A percentile compares a stretch with the other conserved stretches of the same genome.
Evolutionary conservation across 2,797 vertebrate genomes (phyloP).

Genomic region (Serranus cabrilla): DNA sequence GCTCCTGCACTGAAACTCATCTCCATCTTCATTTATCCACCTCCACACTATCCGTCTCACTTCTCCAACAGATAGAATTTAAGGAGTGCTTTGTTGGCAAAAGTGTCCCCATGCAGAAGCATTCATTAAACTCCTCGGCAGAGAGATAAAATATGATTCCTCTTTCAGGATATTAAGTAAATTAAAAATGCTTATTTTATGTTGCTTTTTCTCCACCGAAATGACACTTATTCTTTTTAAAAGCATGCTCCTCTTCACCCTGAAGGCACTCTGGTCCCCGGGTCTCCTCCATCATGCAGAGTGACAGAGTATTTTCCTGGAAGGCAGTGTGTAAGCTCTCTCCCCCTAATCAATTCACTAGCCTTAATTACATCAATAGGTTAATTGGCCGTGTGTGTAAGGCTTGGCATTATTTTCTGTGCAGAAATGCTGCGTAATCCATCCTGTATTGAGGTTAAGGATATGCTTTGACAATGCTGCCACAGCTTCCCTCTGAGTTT

Average conservation of each 20-base stretch:
- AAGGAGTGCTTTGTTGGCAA: conserved; percentile 76
- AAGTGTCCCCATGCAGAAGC: conserved; percentile 45
- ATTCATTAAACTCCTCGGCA: conserved; percentile 63
- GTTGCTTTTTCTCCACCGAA: conserved; percentile 16
- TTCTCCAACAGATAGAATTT: conserved; percentile 58
- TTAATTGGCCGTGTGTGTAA: conserved; percentile 79
- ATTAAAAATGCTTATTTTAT: conserved; percentile 55
- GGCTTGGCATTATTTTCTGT: conserved; percentile 64
- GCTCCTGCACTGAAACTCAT: conserved; percentile 19
- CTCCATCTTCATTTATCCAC: conserved; percentile 55
- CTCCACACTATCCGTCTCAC: conserved; percentile 54
- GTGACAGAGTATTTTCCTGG: conserved; percentile 75
- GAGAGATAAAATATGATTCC: conserved; percentile 64
- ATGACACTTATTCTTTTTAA: conserved; percentile 39
- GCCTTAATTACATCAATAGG: conserved; percentile 85
- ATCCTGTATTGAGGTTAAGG: conserved; percentile 48
- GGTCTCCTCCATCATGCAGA: conserved; percentile 54
- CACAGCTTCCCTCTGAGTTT: conserved; percentile 2
- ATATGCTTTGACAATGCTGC: conserved; percentile 57
- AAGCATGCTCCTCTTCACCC: conserved; percentile 26
- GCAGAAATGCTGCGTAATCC: conserved; percentile 71
- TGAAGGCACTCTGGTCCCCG: conserved; percentile 1
- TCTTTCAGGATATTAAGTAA: conserved; percentile 53
- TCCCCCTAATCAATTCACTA: conserved; percentile 74
- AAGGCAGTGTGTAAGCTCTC: conserved; percentile 68